Percentiles rank a stretch among this genome's conserved stretches.
Evolutionary conservation across 2,888 invertebrate genomes (phyloP).

Genomic region (Phaonia tiefii): DNA sequence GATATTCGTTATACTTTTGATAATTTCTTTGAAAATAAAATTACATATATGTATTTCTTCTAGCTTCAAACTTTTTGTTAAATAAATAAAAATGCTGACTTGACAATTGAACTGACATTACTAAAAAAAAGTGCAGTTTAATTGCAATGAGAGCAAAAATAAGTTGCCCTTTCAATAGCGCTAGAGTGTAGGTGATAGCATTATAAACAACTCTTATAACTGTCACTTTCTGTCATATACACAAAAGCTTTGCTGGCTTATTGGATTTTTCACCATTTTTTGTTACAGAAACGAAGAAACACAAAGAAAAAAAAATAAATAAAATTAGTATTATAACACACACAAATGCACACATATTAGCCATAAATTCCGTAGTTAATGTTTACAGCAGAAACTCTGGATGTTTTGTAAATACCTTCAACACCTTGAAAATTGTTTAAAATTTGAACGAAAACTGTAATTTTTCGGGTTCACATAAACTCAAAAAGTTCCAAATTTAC

Average conservation of each 20-base stretch:
- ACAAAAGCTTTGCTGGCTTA: neutral
- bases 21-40: conserved; percentile 7
- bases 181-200: neutral
- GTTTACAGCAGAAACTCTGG: neutral
- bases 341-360: conserved; percentile 26
- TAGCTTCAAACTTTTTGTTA: no score
- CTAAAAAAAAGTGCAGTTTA: conserved; percentile 47
- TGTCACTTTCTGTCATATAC: neutral
- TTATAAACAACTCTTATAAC: neutral
- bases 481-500: conserved; percentile 47
- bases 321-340: neutral
- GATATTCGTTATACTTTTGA: neutral
- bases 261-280: neutral
- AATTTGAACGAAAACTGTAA: conserved; percentile 36
- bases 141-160: conserved; percentile 39
- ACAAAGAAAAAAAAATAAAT: conserved; percentile 10
- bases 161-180: neutral
- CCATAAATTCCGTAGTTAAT: neutral
- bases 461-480: conserved; percentile 13
- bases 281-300: no score
- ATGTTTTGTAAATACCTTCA: conserved; percentile 7
- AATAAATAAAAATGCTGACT: conserved; percentile 37
- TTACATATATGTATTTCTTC: no score
- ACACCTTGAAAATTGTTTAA: neutral
- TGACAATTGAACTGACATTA: conserved; percentile 42